Conservation (phyloP, 2,888 invertebrate species). For the Pristionchus exspectatus region DNA sequence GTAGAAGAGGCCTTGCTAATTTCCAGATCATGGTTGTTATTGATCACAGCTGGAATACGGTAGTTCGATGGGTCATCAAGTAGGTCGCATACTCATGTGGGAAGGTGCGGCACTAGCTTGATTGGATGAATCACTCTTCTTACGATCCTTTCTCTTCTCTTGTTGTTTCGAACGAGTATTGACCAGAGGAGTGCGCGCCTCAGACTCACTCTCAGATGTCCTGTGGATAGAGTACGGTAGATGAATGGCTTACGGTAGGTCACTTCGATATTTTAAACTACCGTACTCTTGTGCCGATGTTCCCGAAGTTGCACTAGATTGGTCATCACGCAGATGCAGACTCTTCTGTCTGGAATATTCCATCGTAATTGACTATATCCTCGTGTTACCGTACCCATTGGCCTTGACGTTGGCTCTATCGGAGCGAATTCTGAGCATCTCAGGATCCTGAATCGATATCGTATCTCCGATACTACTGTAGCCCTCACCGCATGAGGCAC, state of each 20-base stretch:
- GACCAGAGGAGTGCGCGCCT: not conserved
- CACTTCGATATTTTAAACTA: not conserved
- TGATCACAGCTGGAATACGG: not conserved
- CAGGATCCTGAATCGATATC: not conserved
- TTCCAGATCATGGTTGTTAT: slow-evolving; percentile 5
- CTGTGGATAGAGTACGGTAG: slow-evolving; percentile 1
- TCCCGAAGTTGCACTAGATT: not conserved
- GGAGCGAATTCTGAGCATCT: not conserved
- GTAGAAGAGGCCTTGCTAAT: not conserved
- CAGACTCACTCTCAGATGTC: not conserved
- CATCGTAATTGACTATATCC: not conserved
- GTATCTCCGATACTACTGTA: not conserved
- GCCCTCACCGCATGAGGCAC: not conserved
- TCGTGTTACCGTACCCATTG: not conserved
- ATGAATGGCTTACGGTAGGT: not conserved
- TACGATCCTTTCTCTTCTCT: not conserved
- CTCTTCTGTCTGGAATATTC: not conserved
- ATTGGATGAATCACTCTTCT: not conserved
- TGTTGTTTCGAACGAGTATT: not conserved
- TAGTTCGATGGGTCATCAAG: not conserved
- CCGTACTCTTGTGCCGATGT: not conserved
- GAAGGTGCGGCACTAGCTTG: not conserved
- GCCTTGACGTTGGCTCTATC: not conserved
- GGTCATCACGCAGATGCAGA: not conserved
- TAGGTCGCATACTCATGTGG: not conserved